These are phyloP conservation scores for Synchiropus splendidus DNA, from an alignment of 2,113 vertebrate species.

Conservation along the genomic window DNA sequence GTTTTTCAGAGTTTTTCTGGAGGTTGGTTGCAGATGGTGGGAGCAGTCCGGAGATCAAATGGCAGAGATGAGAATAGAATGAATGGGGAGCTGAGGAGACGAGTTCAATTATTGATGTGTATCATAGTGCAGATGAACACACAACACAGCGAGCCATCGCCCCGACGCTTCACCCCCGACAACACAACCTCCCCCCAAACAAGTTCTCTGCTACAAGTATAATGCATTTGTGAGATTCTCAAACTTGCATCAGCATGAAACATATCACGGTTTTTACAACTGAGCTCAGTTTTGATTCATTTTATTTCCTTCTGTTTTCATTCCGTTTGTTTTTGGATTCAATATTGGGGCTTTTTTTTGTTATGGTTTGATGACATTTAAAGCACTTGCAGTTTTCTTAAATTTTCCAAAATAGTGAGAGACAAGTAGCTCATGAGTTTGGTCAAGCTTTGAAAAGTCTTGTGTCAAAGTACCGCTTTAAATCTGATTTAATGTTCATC, in stretches of 20 bases:
- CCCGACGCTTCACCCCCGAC: slow-evolving; percentile 27
- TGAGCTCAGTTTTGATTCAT: not conserved
- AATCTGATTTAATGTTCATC: no score
- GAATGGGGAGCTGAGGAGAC: slow-evolving; percentile 35
- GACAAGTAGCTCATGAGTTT: no score
- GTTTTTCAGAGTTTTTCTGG: slow-evolving; percentile 33
- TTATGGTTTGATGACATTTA: not conserved
- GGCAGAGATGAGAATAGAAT: slow-evolving; percentile 58
- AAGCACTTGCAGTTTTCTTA: no score
- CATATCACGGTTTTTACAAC: not conserved
- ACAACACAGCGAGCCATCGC: slow-evolving; percentile 28
- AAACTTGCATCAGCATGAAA: not conserved
- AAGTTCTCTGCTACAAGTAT: slow-evolving; percentile 4
- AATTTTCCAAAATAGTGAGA: no score
- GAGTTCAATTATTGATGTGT: slow-evolving; percentile 53
- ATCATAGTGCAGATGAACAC: slow-evolving; percentile 46
- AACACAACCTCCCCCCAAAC: slow-evolving; percentile 4
- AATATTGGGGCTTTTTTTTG: no score
- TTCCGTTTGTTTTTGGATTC: no score
- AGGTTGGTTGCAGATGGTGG: no score
- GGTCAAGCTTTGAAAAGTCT: no score
- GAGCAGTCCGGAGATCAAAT: slow-evolving; percentile 53
- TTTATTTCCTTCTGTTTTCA: no score
- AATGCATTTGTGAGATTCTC: slow-evolving; percentile 1
- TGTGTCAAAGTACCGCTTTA: no score